phyloP scores from a whole-genome alignment of 2,797 vertebrate species.

The Malurus leucopterus region DNA sequence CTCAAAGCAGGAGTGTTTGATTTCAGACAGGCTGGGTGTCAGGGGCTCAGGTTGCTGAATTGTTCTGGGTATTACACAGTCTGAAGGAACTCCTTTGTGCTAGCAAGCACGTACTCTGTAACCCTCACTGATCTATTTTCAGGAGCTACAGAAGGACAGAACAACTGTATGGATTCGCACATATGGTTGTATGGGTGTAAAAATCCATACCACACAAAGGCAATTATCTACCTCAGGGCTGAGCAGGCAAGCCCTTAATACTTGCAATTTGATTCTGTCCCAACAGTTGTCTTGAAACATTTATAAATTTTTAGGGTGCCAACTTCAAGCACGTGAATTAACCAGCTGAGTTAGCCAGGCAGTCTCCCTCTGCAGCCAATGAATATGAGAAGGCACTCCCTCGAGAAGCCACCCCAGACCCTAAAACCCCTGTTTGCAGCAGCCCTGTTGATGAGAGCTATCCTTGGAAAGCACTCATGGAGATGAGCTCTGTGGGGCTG shows the following conservation, averaged over 20 bases:
- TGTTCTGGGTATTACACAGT: not conserved
- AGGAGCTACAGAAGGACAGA: not conserved
- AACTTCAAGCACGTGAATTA: not conserved
- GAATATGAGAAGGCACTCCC: not conserved
- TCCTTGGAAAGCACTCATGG: not conserved
- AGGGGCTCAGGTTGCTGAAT: not conserved
- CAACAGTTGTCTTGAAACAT: not conserved
- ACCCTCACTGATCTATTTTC: not conserved
- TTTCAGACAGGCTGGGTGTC: not conserved
- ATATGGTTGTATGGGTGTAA: not conserved
- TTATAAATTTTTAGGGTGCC: not conserved
- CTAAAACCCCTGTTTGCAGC: not conserved
- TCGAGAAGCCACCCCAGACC: not conserved
- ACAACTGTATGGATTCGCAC: not conserved
- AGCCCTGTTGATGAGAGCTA: not conserved
- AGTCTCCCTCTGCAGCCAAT: not conserved
- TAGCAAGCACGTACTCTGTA: not conserved
- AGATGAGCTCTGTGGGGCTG: not conserved
- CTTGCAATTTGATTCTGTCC: not conserved
- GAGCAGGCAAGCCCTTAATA: not conserved
- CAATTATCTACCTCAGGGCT: not conserved
- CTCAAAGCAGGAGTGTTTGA: not conserved
- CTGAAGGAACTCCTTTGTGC: not conserved
- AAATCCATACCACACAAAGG: not conserved
- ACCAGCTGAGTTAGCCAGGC: not conserved